A percentile compares a stretch with the other conserved stretches of the same genome.
phyloP scores from a whole-genome alignment of 2,797 vertebrate species.

The Poliocrania exsul region DNA sequence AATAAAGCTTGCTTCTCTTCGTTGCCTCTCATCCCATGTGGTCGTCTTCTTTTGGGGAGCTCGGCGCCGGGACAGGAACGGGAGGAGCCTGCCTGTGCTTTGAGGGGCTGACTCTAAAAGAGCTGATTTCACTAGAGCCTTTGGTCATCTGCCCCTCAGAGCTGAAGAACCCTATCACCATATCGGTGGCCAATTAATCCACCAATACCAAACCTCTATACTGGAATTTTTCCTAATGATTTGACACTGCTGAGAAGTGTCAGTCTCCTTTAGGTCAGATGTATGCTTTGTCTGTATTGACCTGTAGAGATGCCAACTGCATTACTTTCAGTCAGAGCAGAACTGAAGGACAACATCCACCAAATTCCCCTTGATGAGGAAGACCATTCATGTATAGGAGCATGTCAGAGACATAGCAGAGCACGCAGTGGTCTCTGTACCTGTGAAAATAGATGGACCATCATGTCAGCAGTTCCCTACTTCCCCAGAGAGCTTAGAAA shows the following conservation, averaged over 20 bases:
- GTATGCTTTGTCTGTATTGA: neutral
- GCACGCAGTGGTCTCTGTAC: neutral
- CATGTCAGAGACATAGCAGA: neutral
- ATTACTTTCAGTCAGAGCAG: neutral
- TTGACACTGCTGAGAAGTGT: neutral
- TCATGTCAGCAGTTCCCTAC: neutral
- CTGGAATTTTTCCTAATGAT: neutral
- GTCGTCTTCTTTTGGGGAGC: too few species aligned
- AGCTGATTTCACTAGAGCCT: too few species aligned
- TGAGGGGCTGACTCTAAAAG: too few species aligned
- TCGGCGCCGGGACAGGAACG: too few species aligned
- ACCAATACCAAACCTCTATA: neutral
- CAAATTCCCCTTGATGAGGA: neutral
- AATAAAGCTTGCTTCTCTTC: too few species aligned
- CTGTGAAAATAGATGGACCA: neutral
- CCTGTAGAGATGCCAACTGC: neutral
- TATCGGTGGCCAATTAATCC: too few species aligned
- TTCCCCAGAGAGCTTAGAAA: neutral
- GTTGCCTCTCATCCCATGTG: too few species aligned
- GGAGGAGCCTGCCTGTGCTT: too few species aligned
- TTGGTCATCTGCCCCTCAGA: too few species aligned
- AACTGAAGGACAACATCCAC: neutral
- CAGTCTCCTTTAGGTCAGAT: neutral
- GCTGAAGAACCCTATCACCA: too few species aligned
- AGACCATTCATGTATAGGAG: neutral